Conservation (phyloP, 2,113 vertebrate genomes). For the Cyprinodon variegatus region DNA sequence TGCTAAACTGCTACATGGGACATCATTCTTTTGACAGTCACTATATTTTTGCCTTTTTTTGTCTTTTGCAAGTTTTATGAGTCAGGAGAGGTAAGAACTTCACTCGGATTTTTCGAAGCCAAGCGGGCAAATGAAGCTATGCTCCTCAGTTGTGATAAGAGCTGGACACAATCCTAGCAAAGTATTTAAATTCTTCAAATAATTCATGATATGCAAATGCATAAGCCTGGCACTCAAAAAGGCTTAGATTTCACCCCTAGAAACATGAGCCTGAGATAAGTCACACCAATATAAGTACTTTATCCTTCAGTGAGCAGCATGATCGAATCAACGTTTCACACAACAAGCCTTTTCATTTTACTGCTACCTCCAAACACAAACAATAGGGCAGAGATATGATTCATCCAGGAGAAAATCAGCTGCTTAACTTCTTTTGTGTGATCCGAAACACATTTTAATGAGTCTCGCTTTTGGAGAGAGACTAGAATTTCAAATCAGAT, state of each 20-base stretch:
- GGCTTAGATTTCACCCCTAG: constrained; percentile 46
- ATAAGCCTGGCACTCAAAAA: constrained; percentile 28
- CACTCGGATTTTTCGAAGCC: constrained; percentile 10
- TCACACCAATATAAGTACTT: constrained; percentile 48
- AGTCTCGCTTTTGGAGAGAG: constrained; percentile 22
- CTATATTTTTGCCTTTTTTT: neutral
- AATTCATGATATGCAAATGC: constrained; percentile 43
- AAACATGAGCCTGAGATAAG: constrained; percentile 51
- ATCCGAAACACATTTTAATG: constrained; percentile 41
- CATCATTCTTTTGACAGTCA: constrained; percentile 69
- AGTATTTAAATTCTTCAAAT: constrained; percentile 33
- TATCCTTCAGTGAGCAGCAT: constrained; percentile 40
- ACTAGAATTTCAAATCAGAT: constrained; percentile 27
- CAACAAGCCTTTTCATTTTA: constrained; percentile 19
- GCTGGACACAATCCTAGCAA: constrained; percentile 13
- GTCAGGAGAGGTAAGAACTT: constrained; percentile 58
- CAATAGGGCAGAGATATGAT: constrained; percentile 54
- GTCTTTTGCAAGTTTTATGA: constrained; percentile 9
- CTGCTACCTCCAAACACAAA: constrained; percentile 49
- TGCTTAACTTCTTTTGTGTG: constrained; percentile 40
- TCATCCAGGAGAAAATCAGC: constrained; percentile 38
- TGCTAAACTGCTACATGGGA: constrained; percentile 93
- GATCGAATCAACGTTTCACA: constrained; percentile 55
- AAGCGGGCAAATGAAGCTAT: constrained; percentile 6
- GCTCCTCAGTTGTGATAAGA: constrained; percentile 16